Conservation (phyloP, 2,888 invertebrate genomes). For the Atethmia centrago region DNA sequence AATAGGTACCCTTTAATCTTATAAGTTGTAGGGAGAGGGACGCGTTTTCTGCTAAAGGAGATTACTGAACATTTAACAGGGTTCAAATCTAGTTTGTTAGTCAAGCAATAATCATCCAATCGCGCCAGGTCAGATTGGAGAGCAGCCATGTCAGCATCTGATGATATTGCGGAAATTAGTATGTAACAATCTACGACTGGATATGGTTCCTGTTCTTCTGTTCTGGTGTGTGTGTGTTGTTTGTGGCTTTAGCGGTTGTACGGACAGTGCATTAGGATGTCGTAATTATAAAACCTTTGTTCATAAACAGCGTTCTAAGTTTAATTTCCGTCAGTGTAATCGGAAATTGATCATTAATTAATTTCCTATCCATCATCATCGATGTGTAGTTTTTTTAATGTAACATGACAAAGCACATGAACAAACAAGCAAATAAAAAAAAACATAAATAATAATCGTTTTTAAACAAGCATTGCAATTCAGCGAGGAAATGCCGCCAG, state of each 20-base stretch:
- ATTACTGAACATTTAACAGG: too few relatives aligned
- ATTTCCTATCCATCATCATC: conserved; percentile 15
- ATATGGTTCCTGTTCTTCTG: neutral
- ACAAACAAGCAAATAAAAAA: neutral
- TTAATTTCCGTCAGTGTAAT: conserved; percentile 17
- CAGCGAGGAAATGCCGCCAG: too few relatives aligned
- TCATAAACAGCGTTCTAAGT: neutral
- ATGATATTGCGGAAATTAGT: neutral
- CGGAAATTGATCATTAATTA: conserved; percentile 21
- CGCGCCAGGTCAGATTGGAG: too few relatives aligned
- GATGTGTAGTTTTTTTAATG: neutral
- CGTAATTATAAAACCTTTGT: conserved; percentile 10
- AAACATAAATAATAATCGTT: too few relatives aligned
- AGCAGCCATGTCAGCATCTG: too few relatives aligned
- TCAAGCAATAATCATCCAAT: too few relatives aligned
- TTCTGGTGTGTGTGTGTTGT: too few relatives aligned
- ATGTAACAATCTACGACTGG: neutral
- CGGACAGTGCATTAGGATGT: conserved; percentile 10
- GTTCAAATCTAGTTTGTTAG: too few relatives aligned
- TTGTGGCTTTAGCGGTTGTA: neutral
- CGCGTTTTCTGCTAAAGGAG: too few relatives aligned
- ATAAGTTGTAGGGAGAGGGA: too few relatives aligned
- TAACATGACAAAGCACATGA: neutral
- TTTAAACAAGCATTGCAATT: too few relatives aligned
- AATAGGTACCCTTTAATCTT: too few relatives aligned